Base-by-base conservation (phyloP, 2,888 invertebrate species). In the Eupeodes latifasciatus region DNA sequence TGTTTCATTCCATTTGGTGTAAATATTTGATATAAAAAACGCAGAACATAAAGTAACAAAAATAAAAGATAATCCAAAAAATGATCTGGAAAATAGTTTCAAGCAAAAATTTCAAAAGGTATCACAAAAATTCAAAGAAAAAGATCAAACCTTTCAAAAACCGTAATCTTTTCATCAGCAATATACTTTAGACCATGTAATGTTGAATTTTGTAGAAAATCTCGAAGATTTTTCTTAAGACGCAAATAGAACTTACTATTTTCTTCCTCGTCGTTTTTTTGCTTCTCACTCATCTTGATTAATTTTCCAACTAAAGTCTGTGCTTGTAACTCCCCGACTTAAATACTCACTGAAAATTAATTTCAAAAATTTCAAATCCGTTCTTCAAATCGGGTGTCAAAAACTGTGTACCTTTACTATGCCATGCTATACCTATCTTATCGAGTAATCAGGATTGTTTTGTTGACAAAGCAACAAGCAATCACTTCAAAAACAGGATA, bases 141-240 rank as follows among this genome's bases (percentile, higher is more conserved):
- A 27, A 27, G 0, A 3, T 27, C 3, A 27, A 27, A 93, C 93
- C 93, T 91, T 82, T 93, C 93, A 1, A 92, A 90, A 61, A 92
- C 90, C 0, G 93, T 92, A 4, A 93, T 91, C 14, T 91, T 89
- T 49, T 91, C 92, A 83, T 93, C 93, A 0, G 97, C 97, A 40
- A 97, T 95, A 91, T 97, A 97, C 91, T 96, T 95, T 10, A 97
- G 94, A 0, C 97, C 97, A 91, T 97, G 97, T 49, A 97, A 93
- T 0, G 96, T 96, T 19, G 96, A 96, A 53, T 95, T 96, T 49
- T 95, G 93, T 62, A 96, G 94, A 91, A 96, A 96, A 75, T 96
- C 95, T 59, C 95, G 93, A 0, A 96, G 89, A 90, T 95, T 95
- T 67, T 85, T 91, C 55, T 91, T 91, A 1, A 91, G 89, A 0